Evolutionary conservation across 1,140 invertebrate species (phyloP).

Genomic region (Leptinotarsa undecemlineata): DNA sequence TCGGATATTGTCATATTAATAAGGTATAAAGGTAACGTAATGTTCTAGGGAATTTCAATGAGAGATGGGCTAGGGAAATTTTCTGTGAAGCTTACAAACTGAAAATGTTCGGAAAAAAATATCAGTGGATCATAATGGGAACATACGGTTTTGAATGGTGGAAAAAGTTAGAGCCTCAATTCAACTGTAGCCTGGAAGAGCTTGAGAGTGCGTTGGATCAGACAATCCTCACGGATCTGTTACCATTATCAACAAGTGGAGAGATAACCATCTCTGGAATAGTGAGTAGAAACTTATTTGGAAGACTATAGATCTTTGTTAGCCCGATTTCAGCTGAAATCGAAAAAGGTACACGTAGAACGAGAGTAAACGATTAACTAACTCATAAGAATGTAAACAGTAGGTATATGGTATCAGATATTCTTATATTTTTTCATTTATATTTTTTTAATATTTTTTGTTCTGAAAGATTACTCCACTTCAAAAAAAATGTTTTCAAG

Average conservation of each 20-base stretch:
- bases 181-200: conserved; percentile 75
- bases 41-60: conserved; percentile 92
- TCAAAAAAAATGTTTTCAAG: no score
- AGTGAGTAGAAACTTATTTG: conserved; percentile 64
- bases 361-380: no score
- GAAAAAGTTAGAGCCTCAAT: conserved; percentile 62
- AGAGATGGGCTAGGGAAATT: conserved; percentile 88
- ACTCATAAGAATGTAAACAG: no score
- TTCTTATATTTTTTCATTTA: no score
- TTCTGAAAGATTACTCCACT: no score
- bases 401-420: no score
- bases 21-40: neutral
- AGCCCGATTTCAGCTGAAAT: no score
- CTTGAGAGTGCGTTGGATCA: conserved; percentile 84
- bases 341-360: no score
- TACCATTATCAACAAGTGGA: conserved; percentile 72
- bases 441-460: no score
- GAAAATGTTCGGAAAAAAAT: conserved; percentile 58
- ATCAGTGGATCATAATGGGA: conserved; percentile 96
- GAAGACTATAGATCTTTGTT: neutral
- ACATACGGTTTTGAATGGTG: conserved; percentile 82
- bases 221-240: conserved; percentile 84
- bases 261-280: conserved; percentile 87
- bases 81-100: conserved; percentile 87
- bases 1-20: neutral